phyloP scores from a whole-genome alignment of 2,113 vertebrate genomes.

The Thamnophis sirtalis region DNA sequence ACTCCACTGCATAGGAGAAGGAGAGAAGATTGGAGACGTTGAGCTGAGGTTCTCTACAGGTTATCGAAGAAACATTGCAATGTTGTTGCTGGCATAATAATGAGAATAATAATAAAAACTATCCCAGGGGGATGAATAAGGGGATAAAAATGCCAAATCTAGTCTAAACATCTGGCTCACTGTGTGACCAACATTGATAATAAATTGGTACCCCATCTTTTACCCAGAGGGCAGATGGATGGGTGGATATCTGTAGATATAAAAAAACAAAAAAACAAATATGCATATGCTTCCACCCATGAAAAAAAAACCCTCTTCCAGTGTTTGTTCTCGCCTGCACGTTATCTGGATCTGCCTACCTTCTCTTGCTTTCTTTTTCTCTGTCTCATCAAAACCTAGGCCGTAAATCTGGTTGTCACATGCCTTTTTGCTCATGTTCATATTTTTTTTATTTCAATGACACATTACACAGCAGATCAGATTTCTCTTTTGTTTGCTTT shows the following conservation, averaged over 20 bases:
- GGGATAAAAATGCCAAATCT: background rate
- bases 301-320: background rate
- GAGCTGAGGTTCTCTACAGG: background rate
- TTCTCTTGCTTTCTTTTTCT: background rate
- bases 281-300: background rate
- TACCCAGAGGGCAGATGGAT: background rate
- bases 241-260: background rate
- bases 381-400: background rate
- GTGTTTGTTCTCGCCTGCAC: background rate
- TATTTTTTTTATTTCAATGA: background rate
- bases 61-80: background rate
- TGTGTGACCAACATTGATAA: background rate
- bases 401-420: background rate
- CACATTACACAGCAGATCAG: background rate
- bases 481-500: background rate
- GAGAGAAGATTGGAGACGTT: background rate
- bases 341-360: background rate
- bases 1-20: conserved; percentile 63
- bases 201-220: background rate
- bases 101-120: background rate
- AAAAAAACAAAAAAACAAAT: background rate
- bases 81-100: background rate
- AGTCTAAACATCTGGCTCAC: background rate
- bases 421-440: background rate
- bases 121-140: background rate